Base-by-base conservation (phyloP, 2,888 invertebrate genomes). In the Macrophya alboannulata region DNA sequence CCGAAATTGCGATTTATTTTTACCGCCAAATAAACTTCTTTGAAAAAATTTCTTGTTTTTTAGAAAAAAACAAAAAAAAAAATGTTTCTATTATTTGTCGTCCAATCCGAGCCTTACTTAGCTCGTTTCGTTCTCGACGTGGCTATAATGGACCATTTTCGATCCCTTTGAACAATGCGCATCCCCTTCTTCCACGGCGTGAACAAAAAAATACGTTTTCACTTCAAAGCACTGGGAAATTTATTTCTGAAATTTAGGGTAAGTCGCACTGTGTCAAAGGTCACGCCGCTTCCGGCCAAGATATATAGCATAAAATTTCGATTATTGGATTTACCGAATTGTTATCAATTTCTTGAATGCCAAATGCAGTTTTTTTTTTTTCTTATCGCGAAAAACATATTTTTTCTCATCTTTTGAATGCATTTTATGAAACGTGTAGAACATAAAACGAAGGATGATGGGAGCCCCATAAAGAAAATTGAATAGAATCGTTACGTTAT, bases 401-500 rank as follows among this genome's bases (percentile, higher is more conserved):
- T 55, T 55, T 55, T 55, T 5, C 55, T 55, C 31, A 65, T 65
- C 15, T 31, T 9, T 25, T 9, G 65, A 68, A 25, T 68, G 65
- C 68, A 68, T 68, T 4, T 37, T 68, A 62, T 62, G n/a, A 4
- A 25, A 62, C 21, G 21, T 62, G 10, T 37, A 6, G 68, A 1
- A 15, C 1, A 1, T 68, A 31, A 68, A 68, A 17, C 17, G 25
- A 68, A 25, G 68, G 15, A 68, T 15, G 6, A 15, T 31, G 68
- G 25, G n/a, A 4, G 65, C 31, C 12, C 10, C 12, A 5, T 68
- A 17, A 68, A 68, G 31, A 17, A 68, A 68, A 68, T 31, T 0
- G 37, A 68, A 68, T 37, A 68, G 17, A 68, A 37, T 68, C 68
- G 68, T 68, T 17, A 25, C 10, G 68, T 68, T 68, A 68, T 31